Evolutionary conservation across 2,888 invertebrate genomes (phyloP), one percentile per base, ranked within the genome.

Genomic region (Chymomyza fuscimana): DNA sequence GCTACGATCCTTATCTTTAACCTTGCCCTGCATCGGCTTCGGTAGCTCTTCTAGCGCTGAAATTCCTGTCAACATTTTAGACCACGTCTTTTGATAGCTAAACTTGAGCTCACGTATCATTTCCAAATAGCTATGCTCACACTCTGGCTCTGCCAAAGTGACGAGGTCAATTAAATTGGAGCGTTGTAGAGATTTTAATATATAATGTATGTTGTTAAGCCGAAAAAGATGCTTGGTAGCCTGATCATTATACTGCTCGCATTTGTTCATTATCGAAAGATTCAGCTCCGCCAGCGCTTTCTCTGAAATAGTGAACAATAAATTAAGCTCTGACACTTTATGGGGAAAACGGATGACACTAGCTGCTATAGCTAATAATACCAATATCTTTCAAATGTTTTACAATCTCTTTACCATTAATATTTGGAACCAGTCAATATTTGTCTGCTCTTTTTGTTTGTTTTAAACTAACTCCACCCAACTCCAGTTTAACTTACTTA

Each of bases 171-270:
- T 92, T 4, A 98, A 92, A 22, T 95, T 95, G 72, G 96, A 97
- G 80, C 97, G 94, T 82, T 97, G 96, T 29, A 99, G 93, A 10
- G 98, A 96, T 93, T 97, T 98, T n/a, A 98, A 93, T 73, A 99
- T 95, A 89, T 99, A 98, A 91, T 98, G 96, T 79, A 97, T 97
- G 91, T 99, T 99, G 92, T 99, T 99, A 58, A 99, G 93, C 72
- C 98, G 94, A 90, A 99, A 99, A 66, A 98, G 94, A 7, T 97
- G 96, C 84, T 96, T 96, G 16, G 98, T 93, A 4, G 97, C 97
- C 58, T 93, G 92, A 90, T 98, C 98, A 52, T 94, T 95, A 89
- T 99, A 99, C 72, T 96, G 95, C 87, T 98, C 98, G 90, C 97
- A 97, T 92, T 98, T 97, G 90, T 95, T 97, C 73, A 97, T 94